phyloP scores from a whole-genome alignment of 2,113 vertebrate genomes.

The Corvus cornix region DNA sequence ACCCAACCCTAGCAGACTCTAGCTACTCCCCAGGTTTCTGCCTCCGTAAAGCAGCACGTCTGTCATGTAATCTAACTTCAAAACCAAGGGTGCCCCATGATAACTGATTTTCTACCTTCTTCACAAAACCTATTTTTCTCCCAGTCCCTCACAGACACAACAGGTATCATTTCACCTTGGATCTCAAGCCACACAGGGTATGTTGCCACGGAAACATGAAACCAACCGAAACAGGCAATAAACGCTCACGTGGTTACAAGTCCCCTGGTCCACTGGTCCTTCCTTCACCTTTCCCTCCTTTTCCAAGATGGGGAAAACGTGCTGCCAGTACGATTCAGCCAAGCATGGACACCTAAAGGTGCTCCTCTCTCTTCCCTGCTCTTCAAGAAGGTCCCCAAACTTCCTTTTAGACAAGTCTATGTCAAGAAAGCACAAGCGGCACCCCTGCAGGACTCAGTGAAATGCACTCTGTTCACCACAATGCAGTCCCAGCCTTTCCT shows the following conservation, averaged over 20 bases:
- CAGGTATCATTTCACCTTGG: background rate
- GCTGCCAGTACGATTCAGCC: background rate
- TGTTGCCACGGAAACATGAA: background rate
- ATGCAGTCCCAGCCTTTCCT: background rate
- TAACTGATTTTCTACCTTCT: background rate
- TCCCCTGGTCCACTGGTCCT: background rate
- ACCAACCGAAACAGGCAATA: background rate
- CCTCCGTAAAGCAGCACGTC: background rate
- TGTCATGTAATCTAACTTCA: background rate
- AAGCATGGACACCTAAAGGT: background rate
- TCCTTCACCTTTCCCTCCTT: background rate
- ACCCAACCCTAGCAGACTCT: background rate
- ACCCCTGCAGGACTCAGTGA: background rate
- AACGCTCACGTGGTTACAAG: background rate
- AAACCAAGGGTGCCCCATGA: background rate
- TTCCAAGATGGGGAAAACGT: accelerated
- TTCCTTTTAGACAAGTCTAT: background rate
- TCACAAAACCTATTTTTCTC: background rate
- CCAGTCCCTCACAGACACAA: background rate
- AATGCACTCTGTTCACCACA: accelerated
- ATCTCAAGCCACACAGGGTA: background rate
- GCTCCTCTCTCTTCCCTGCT: background rate
- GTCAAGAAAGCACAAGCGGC: background rate
- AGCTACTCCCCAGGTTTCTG: background rate
- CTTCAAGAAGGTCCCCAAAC: background rate